Conservation (phyloP, 1,140 invertebrate genomes). For the Octopus sinensis region DNA sequence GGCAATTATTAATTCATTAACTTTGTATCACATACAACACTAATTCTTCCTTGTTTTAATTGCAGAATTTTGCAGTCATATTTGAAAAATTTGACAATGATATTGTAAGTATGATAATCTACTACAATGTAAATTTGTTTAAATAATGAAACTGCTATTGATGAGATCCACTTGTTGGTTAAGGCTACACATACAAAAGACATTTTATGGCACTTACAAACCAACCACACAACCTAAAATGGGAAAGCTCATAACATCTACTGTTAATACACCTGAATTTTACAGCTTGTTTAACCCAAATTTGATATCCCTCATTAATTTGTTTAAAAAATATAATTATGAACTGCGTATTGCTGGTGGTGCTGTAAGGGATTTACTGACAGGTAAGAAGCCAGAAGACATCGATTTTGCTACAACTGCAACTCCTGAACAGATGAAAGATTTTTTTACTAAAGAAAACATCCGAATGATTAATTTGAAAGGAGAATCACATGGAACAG, state of each 20-base stretch:
- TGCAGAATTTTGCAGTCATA: too few relatives aligned
- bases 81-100: too few relatives aligned
- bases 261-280: constrained; percentile 63
- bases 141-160: too few relatives aligned
- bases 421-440: constrained; percentile 93
- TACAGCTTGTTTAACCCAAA: constrained; percentile 79
- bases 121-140: too few relatives aligned
- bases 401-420: constrained; percentile 97
- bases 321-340: constrained; percentile 81
- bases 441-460: constrained; percentile 82
- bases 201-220: neutral
- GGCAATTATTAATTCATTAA: too few relatives aligned
- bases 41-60: too few relatives aligned
- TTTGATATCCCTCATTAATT: constrained; percentile 65
- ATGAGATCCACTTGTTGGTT: too few relatives aligned
- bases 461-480: constrained; percentile 89
- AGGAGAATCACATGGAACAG: constrained; percentile 96
- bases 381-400: constrained; percentile 80
- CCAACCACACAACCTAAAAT: neutral
- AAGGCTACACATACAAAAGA: neutral
- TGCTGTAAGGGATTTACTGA: constrained; percentile 90
- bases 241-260: constrained; percentile 54
- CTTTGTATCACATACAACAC: too few relatives aligned
- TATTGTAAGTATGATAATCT: too few relatives aligned
- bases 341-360: constrained; percentile 92